phyloP scores from a whole-genome alignment of 23 tunicate species.

The Halocynthia roretzi region DNA sequence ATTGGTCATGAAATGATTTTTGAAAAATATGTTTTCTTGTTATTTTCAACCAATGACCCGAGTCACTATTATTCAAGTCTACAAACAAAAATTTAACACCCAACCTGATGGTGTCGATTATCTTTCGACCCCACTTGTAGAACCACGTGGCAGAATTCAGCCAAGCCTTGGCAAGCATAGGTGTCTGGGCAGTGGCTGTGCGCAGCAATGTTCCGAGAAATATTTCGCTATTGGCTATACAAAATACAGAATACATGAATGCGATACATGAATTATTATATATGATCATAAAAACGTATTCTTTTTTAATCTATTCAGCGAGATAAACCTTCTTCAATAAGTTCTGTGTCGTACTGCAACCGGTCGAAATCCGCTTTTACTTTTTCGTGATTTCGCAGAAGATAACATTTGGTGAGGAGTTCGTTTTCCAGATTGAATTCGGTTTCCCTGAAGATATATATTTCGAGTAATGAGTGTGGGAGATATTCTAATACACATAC shows the following conservation, averaged over 20 bases:
- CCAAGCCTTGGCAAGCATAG: conserved; percentile 83
- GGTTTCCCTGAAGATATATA: not conserved
- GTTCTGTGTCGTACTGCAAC: not conserved
- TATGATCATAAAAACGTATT: not conserved
- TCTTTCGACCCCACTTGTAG: conserved; percentile 95
- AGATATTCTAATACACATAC: not conserved
- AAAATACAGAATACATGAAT: not conserved
- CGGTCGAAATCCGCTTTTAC: not conserved
- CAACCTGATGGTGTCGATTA: conserved; percentile 42
- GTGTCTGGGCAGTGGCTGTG: conserved; percentile 70
- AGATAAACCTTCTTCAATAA: not conserved
- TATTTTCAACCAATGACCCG: too few species aligned
- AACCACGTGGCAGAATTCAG: conserved; percentile 82
- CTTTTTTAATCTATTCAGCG: not conserved
- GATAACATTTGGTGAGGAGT: not conserved
- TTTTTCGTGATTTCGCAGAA: conserved; percentile 5
- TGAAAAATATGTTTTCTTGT: too few species aligned
- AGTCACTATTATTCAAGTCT: not conserved
- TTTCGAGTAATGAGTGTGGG: not conserved
- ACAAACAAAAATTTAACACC: not conserved
- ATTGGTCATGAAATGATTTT: too few species aligned
- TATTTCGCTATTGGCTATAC: conserved; percentile 71
- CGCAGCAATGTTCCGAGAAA: conserved; percentile 68
- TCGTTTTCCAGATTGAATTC: not conserved
- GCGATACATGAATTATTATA: not conserved